Conservation (phyloP, 2,888 invertebrate species). For the Caenorhabditis sp. region DNA sequence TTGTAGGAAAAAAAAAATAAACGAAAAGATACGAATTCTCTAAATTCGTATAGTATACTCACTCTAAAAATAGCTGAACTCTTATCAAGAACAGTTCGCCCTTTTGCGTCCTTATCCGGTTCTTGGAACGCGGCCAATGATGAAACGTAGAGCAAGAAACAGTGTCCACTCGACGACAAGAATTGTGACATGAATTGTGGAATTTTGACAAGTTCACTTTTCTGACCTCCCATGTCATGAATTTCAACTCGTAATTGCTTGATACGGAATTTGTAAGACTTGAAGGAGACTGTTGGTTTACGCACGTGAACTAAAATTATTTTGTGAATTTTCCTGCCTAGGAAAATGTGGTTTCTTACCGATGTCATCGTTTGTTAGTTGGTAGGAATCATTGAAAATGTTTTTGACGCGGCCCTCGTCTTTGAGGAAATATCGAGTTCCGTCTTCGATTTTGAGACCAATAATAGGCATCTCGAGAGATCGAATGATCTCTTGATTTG, state of each 20-base stretch:
- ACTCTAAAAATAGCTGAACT: slow-evolving; percentile 43
- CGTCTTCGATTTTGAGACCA: slow-evolving; percentile 51
- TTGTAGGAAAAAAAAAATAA: too few species aligned
- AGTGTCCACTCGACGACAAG: slow-evolving; percentile 40
- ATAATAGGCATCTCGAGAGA: slow-evolving; percentile 22
- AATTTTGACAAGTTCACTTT: slow-evolving; percentile 55
- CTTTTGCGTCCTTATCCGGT: slow-evolving; percentile 53
- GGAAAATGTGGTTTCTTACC: slow-evolving; percentile 9
- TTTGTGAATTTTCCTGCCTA: not conserved
- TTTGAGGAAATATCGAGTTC: slow-evolving; percentile 50
- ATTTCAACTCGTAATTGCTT: slow-evolving; percentile 57
- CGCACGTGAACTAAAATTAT: slow-evolving; percentile 52
- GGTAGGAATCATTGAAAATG: slow-evolving; percentile 50
- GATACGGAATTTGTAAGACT: slow-evolving; percentile 61
- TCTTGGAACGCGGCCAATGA: slow-evolving; percentile 66
- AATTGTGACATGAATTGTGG: slow-evolving; percentile 59
- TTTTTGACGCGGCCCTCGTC: slow-evolving; percentile 38
- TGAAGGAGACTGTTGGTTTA: slow-evolving; percentile 63
- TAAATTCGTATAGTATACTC: too few species aligned
- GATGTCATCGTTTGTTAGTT: slow-evolving; percentile 56
- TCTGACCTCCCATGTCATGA: slow-evolving; percentile 68
- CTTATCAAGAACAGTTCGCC: slow-evolving; percentile 62
- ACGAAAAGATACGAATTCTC: too few species aligned
- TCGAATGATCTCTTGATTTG: slow-evolving; percentile 26
- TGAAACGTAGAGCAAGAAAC: slow-evolving; percentile 64